Evolutionary conservation across 2,888 invertebrate species (phyloP), one percentile per base, ranked within the genome.

Genomic region (Galeruca laticollis): DNA sequence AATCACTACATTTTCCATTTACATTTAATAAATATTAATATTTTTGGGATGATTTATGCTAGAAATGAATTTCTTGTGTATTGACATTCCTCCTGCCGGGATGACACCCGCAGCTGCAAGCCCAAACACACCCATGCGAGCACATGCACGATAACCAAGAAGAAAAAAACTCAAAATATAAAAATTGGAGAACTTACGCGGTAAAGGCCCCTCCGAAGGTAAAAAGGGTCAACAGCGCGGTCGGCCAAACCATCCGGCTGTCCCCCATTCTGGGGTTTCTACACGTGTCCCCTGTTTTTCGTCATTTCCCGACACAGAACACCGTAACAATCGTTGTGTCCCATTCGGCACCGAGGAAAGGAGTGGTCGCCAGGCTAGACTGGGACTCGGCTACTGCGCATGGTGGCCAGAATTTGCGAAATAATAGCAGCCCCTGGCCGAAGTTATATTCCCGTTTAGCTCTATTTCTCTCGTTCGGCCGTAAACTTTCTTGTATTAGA

Each of bases 211-310:
- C 82, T 73, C 80, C 80, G 68, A 84, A 79, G 84, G 88, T 88
- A 84, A 72, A 20, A 18, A 90, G 87, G 86, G 88, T 88, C 86
- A 90, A 87, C 84, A 80, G 79, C 79, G 73, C 78, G 79, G 79
- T 87, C 84, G 85, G 85, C 87, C 79, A 89, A 86, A 87, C 88
- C 83, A 84, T 82, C 83, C 88, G 87, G 88, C 89, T 83, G 82
- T 81, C 83, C 84, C 84, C 84, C 84, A 84, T 84, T 80, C 84
- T 83, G 84, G 85, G 84, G 85, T 84, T 82, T 83, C 84, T 85
- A 85, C 84, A 86, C 86, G 85, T 85, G 86, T 84, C 84, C 85
- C 84, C 83, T 84, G 63, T 66, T 71, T 69, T 73, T 77, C 76
- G 76, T 72, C 76, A 77, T 77, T 72, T 79, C 80, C 67, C 81